Evolutionary conservation across 2,113 vertebrate species (phyloP).

Genomic region (Sturnus vulgaris): DNA sequence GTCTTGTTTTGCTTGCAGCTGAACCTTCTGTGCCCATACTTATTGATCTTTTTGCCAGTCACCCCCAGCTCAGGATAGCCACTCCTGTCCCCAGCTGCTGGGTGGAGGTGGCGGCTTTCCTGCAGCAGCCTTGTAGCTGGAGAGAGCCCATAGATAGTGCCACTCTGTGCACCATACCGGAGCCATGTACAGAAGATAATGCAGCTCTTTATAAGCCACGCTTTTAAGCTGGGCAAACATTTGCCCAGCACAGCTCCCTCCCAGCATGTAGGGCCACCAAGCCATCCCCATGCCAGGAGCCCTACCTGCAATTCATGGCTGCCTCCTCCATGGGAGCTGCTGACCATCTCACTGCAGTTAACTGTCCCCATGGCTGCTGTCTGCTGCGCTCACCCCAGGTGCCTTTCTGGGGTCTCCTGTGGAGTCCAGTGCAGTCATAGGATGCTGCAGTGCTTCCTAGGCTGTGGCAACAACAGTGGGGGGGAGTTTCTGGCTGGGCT

Average conservation of each 20-base stretch:
- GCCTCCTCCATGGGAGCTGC: background rate
- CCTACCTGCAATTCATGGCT: accelerated
- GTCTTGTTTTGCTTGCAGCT: background rate
- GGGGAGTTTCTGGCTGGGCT: background rate
- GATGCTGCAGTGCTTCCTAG: background rate
- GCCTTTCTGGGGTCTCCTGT: background rate
- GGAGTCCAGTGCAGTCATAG: background rate
- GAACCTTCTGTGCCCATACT: background rate
- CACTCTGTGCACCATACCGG: accelerated
- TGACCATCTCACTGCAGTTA: background rate
- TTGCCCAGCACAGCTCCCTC: background rate
- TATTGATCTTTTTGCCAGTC: background rate
- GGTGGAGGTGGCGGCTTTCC: background rate
- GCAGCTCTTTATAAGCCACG: background rate
- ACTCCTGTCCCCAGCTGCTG: background rate
- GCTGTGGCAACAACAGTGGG: accelerated
- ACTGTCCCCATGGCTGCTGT: accelerated
- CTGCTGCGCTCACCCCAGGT: background rate
- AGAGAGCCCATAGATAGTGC: background rate
- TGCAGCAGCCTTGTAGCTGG: accelerated
- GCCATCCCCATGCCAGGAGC: background rate
- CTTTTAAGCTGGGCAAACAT: background rate
- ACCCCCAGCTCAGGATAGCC: background rate
- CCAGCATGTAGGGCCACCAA: background rate
- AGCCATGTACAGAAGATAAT: background rate